Conservation (phyloP, 2,113 vertebrate species). For the Phaetusa simplex region DNA sequence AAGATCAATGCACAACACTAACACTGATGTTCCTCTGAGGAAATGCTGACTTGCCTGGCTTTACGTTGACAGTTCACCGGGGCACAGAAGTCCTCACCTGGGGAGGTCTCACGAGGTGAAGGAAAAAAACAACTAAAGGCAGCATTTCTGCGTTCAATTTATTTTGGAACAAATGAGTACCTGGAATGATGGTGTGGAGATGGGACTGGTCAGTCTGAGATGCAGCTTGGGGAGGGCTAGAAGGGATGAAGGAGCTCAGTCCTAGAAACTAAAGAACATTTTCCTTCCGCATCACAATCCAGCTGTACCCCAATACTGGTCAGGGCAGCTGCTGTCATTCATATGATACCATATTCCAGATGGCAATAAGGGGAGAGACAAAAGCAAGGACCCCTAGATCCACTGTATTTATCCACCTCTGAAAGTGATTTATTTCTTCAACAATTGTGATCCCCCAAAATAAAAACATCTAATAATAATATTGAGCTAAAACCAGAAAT, state of each 20-base stretch:
- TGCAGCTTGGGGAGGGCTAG: not conserved
- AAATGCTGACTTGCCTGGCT: not conserved
- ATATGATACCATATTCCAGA: not conserved
- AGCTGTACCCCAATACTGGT: not conserved
- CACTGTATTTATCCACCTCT: not conserved
- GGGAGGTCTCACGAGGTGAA: not conserved
- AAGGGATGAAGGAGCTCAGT: not conserved
- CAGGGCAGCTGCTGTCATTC: not conserved
- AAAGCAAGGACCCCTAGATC: not conserved
- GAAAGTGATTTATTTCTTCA: not conserved
- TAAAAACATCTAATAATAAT: not conserved
- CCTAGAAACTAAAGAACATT: not conserved
- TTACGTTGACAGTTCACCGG: rapidly evolving
- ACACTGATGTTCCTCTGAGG: not conserved
- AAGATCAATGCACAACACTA: not conserved
- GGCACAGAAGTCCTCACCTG: not conserved
- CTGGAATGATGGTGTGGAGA: not conserved
- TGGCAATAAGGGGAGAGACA: not conserved
- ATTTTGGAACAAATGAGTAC: not conserved
- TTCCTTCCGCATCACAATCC: not conserved
- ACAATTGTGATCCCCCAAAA: not conserved
- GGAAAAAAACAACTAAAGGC: not conserved
- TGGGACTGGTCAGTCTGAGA: not conserved
- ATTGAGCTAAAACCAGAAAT: not conserved
- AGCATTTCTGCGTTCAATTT: not conserved